Percentiles rank a stretch among this genome's conserved stretches.
Evolutionary conservation across 2,888 invertebrate species (phyloP).

Genomic region (Hirtodrosophila alboralis): DNA sequence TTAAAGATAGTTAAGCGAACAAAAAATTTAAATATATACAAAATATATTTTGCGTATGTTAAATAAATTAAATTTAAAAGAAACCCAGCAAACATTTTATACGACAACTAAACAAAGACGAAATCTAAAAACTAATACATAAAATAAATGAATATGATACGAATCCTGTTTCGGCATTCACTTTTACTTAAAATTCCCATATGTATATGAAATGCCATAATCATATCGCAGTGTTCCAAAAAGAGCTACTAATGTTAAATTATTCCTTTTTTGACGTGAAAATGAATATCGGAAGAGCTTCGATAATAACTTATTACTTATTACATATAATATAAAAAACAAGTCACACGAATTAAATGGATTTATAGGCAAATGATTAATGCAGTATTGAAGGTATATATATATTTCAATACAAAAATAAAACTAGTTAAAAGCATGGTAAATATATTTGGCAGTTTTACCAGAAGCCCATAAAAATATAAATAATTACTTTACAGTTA

Average conservation of each 20-base stretch:
- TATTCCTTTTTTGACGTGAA: slow-evolving; percentile 26
- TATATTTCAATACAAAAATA: slow-evolving; percentile 48
- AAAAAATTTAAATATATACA: slow-evolving; percentile 61
- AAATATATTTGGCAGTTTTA: slow-evolving; percentile 51
- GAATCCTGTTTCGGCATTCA: slow-evolving; percentile 32
- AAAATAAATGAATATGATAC: slow-evolving; percentile 16
- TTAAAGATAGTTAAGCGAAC: slow-evolving; percentile 57
- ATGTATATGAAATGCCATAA: slow-evolving; percentile 10
- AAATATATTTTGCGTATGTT: slow-evolving; percentile 83
- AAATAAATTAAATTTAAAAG: slow-evolving; percentile 56
- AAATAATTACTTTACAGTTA: slow-evolving; percentile 45
- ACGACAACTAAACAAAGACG: slow-evolving; percentile 49
- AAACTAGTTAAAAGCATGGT: slow-evolving; percentile 54
- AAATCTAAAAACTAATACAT: slow-evolving; percentile 50
- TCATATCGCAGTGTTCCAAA: slow-evolving; percentile 40
- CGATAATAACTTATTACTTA: slow-evolving; percentile 23
- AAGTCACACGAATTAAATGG: slow-evolving; percentile 41
- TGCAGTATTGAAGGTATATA: slow-evolving; percentile 58
- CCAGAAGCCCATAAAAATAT: slow-evolving; percentile 24
- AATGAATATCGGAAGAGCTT: slow-evolving; percentile 22
- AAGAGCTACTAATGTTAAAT: slow-evolving; percentile 17
- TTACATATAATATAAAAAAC: slow-evolving; percentile 32
- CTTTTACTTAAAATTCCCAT: slow-evolving; percentile 17
- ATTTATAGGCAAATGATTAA: slow-evolving; percentile 58
- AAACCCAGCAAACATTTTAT: slow-evolving; percentile 70